phyloP scores from a whole-genome alignment of 2,797 vertebrate genomes.

The Hipposideros larvatus region DNA sequence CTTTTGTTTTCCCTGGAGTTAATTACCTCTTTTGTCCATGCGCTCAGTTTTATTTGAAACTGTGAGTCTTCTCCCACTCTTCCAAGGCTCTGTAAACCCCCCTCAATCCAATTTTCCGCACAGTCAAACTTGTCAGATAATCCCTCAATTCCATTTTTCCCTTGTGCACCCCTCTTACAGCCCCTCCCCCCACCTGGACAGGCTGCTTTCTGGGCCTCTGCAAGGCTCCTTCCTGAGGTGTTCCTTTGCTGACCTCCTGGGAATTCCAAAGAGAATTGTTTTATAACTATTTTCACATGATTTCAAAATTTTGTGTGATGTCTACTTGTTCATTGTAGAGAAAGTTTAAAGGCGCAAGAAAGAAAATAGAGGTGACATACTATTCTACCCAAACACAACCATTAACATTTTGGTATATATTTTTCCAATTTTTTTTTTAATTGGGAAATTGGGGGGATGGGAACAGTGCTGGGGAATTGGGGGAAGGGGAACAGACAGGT shows the following conservation, averaged over 20 bases:
- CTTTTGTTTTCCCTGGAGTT: neutral
- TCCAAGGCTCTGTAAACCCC: neutral
- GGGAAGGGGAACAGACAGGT: too few species aligned
- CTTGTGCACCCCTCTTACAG: accelerated
- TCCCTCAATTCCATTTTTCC: neutral
- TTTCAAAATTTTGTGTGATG: constrained; percentile 17
- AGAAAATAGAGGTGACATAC: neutral
- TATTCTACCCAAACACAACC: neutral
- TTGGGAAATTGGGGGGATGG: too few species aligned
- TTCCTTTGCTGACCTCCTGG: constrained; percentile 34
- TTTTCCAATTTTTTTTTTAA: neutral
- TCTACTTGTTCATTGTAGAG: neutral
- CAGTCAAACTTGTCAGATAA: neutral
- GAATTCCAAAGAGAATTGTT: neutral
- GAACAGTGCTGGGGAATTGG: too few species aligned
- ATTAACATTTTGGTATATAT: neutral
- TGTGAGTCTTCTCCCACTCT: neutral
- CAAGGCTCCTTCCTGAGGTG: neutral
- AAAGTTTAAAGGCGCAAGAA: neutral
- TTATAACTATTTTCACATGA: neutral
- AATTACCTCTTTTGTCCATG: neutral
- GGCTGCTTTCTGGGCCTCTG: neutral
- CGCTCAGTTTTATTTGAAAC: neutral
- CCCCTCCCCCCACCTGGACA: neutral
- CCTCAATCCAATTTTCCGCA: neutral